phyloP scores from a whole-genome alignment of 2,113 vertebrate genomes.

The Pteropus alecto region DNA sequence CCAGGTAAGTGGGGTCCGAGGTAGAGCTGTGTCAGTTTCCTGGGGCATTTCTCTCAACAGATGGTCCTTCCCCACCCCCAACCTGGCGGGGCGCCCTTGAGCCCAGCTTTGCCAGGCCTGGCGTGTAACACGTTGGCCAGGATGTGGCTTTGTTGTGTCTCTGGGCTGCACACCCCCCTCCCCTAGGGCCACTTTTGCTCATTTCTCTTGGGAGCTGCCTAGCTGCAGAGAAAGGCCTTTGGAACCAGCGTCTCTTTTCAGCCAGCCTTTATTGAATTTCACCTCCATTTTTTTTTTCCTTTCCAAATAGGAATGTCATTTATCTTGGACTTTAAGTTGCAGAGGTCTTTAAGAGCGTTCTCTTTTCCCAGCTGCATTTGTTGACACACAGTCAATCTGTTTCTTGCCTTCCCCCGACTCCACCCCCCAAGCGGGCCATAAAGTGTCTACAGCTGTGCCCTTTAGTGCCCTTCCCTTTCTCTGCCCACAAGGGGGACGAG shows the following conservation, averaged over 20 bases:
- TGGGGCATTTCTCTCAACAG: neutral
- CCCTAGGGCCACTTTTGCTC: slow-evolving; percentile 83
- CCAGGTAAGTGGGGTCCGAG: neutral
- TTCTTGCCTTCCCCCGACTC: slow-evolving; percentile 79
- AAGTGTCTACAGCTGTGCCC: slow-evolving; percentile 98
- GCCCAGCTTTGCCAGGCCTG: slow-evolving; percentile 63
- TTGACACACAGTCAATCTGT: slow-evolving; percentile 96
- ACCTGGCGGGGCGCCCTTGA: neutral
- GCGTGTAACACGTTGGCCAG: slow-evolving; percentile 81
- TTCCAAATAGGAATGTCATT: slow-evolving; percentile 84
- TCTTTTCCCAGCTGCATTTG: slow-evolving; percentile 95
- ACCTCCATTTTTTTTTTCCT: slow-evolving; percentile 88
- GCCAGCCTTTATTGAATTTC: slow-evolving; percentile 91
- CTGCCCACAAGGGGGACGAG: slow-evolving; percentile 76
- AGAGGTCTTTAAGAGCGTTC: slow-evolving; percentile 88
- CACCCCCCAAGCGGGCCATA: slow-evolving; percentile 85
- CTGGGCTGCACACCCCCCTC: slow-evolving; percentile 69
- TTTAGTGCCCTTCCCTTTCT: slow-evolving; percentile 92
- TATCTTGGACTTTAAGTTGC: slow-evolving; percentile 85
- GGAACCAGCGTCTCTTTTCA: slow-evolving; percentile 83
- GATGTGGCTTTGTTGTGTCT: slow-evolving; percentile 85
- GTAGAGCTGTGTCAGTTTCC: neutral
- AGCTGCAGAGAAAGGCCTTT: slow-evolving; percentile 87
- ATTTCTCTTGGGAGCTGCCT: slow-evolving; percentile 90
- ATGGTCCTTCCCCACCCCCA: neutral